These are phyloP conservation scores for Ictidomys tridecemlineatus DNA, from an alignment of 2,113 vertebrate genomes.

Conservation along the genomic window DNA sequence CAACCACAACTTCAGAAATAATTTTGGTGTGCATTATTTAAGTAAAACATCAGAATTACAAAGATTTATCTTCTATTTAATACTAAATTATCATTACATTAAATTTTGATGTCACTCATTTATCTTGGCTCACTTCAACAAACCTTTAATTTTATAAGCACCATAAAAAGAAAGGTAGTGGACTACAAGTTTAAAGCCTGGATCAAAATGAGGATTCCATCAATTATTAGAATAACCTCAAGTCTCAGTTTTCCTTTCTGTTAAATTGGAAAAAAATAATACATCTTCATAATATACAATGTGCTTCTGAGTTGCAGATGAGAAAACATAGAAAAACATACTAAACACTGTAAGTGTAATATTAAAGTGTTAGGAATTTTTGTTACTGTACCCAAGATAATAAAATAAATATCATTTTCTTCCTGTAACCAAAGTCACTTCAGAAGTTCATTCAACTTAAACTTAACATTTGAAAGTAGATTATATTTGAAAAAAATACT, in stretches of 20 bases:
- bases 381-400: neutral
- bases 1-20: neutral
- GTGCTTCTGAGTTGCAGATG: neutral
- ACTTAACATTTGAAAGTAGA: neutral
- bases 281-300: neutral
- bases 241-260: constrained; percentile 23
- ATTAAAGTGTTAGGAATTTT: neutral
- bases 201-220: neutral
- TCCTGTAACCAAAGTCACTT: neutral
- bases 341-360: neutral
- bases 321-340: constrained; percentile 5
- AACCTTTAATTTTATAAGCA: constrained; percentile 29
- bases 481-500: neutral
- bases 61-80: neutral
- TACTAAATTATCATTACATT: constrained; percentile 17
- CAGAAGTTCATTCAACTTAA: neutral
- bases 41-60: neutral
- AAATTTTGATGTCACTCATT: neutral
- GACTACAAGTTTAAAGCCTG: constrained; percentile 13
- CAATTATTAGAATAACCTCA: neutral
- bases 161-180: neutral
- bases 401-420: neutral
- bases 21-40: neutral
- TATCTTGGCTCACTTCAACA: neutral
- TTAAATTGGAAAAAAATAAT: neutral